phyloP scores from a whole-genome alignment of 2,888 invertebrate species.

The Cephus runcator region DNA sequence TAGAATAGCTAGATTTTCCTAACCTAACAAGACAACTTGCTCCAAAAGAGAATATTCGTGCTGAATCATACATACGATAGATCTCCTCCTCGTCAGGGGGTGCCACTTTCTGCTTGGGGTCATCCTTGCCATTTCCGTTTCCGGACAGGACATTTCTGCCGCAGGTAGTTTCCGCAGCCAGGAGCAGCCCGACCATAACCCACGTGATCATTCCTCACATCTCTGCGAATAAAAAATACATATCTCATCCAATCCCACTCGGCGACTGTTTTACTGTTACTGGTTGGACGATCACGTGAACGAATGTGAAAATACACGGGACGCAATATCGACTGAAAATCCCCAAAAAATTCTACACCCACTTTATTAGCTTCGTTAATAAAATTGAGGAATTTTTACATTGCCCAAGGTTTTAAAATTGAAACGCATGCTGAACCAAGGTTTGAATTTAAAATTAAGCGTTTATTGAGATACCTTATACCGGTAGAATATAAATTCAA shows the following conservation, averaged over 20 bases:
- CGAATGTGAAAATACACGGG: background rate
- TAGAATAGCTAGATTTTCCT: background rate
- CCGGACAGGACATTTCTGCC: conserved; percentile 61
- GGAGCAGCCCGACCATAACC: conserved; percentile 65
- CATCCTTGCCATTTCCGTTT: conserved; percentile 59
- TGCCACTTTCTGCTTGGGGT: conserved; percentile 52
- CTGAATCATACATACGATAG: conserved; percentile 53
- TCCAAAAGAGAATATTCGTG: background rate
- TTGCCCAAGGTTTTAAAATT: background rate
- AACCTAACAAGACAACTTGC: background rate
- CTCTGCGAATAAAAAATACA: conserved; percentile 51
- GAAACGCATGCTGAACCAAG: background rate
- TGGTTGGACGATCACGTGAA: background rate
- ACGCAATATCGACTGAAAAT: background rate
- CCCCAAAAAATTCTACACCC: background rate
- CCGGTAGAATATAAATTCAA: background rate
- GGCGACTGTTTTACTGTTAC: background rate
- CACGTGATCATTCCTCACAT: conserved; percentile 67
- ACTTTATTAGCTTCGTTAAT: background rate
- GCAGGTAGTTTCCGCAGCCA: conserved; percentile 64
- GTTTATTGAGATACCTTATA: background rate
- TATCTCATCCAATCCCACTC: background rate
- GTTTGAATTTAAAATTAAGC: background rate
- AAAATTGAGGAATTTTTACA: background rate
- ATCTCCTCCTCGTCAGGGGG: conserved; percentile 60